These are phyloP conservation scores for Tetropium fuscum DNA, from an alignment of 2,888 invertebrate species.

Conservation along the genomic window DNA sequence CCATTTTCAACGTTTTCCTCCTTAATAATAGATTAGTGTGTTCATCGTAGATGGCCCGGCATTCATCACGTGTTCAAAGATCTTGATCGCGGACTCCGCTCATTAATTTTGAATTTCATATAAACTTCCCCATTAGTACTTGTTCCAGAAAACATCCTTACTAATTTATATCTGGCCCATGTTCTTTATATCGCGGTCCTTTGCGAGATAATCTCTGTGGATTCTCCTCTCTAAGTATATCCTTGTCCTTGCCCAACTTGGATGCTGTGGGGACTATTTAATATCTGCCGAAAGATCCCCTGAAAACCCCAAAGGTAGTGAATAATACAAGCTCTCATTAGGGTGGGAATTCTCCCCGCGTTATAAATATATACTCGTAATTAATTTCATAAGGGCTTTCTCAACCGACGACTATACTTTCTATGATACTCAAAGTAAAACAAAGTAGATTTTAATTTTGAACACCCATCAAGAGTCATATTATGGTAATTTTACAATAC, in stretches of 20 bases:
- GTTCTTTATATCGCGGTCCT: slow-evolving; percentile 29
- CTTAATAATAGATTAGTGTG: slow-evolving; percentile 17
- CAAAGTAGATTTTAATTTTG: too few species aligned
- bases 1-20: too few species aligned
- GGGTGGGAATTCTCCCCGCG: not conserved
- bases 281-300: slow-evolving; percentile 2
- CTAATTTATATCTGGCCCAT: slow-evolving; percentile 25
- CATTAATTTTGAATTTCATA: slow-evolving; percentile 28
- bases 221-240: slow-evolving; percentile 8
- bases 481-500: too few species aligned
- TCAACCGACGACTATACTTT: too few species aligned
- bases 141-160: slow-evolving; percentile 26
- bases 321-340: slow-evolving; percentile 13
- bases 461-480: too few species aligned
- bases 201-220: slow-evolving; percentile 27
- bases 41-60: slow-evolving; percentile 2
- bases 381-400: too few species aligned
- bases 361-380: too few species aligned
- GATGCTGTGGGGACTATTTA: slow-evolving; percentile 7
- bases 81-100: slow-evolving; percentile 5
- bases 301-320: slow-evolving; percentile 9
- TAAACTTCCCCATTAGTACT: slow-evolving; percentile 32
- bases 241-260: slow-evolving; percentile 13
- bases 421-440: too few species aligned
- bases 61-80: slow-evolving; percentile 23